Evolutionary conservation across 2,113 vertebrate species (phyloP).

Genomic region (Mobula birostris): DNA sequence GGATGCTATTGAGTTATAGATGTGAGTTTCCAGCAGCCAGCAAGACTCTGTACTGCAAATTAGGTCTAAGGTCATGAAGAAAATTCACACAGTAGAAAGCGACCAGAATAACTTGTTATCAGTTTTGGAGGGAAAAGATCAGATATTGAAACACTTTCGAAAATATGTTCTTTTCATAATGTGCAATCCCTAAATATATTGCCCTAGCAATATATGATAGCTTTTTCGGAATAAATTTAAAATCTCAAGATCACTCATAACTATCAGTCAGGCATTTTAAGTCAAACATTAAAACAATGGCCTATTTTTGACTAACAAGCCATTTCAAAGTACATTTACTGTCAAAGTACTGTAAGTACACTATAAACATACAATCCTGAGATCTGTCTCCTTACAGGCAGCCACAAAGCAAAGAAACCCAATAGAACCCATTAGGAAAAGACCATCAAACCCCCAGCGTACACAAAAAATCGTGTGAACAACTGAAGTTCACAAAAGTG

Average conservation of each 20-base stretch:
- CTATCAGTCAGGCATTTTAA: not conserved
- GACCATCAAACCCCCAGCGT: too few species aligned
- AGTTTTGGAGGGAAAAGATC: not conserved
- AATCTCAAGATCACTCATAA: not conserved
- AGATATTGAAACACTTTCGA: not conserved
- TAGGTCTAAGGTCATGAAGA: not conserved
- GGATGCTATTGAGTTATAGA: not conserved
- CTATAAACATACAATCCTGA: too few species aligned
- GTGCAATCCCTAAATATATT: not conserved
- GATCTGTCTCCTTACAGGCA: too few species aligned
- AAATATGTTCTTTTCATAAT: not conserved
- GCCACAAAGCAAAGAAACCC: too few species aligned
- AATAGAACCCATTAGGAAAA: too few species aligned
- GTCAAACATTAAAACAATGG: not conserved
- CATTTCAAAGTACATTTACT: too few species aligned
- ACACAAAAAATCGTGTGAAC: too few species aligned
- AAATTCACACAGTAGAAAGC: not conserved
- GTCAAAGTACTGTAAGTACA: too few species aligned
- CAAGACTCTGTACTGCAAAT: not conserved
- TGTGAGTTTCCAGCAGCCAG: not conserved
- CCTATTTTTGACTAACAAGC: not conserved
- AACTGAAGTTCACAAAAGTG: too few species aligned
- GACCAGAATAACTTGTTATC: not conserved
- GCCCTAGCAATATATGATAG: too few species aligned
- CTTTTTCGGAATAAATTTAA: not conserved